These are phyloP conservation scores for Venustaconcha ellipsiformis DNA, from an alignment of 1,140 invertebrate genomes.

Conservation along the genomic window DNA sequence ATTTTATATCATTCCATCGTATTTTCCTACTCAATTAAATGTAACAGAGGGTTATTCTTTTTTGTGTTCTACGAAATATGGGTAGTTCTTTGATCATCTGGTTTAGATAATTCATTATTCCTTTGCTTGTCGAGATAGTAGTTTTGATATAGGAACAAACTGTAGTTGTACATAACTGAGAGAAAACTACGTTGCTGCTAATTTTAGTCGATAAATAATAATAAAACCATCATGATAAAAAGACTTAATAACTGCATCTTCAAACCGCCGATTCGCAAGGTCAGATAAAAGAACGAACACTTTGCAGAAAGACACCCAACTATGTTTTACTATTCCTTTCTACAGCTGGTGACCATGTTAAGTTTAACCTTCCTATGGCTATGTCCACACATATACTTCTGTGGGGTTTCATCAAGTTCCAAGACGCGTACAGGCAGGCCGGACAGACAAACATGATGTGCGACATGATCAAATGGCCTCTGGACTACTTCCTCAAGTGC, in stretches of 20 bases:
- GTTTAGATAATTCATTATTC: too few relatives aligned
- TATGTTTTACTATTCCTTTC: not conserved
- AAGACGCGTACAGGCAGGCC: constrained; percentile 70
- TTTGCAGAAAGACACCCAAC: too few relatives aligned
- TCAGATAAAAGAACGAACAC: too few relatives aligned
- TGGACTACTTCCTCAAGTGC: constrained; percentile 76
- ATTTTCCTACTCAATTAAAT: too few relatives aligned
- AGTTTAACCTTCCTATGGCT: constrained; percentile 78
- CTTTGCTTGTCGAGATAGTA: too few relatives aligned
- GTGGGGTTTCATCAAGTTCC: constrained; percentile 75
- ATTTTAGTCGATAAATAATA: constrained; percentile 69
- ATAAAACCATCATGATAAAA: not conserved
- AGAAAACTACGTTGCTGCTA: not conserved
- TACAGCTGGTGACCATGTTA: constrained; percentile 77
- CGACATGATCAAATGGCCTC: constrained; percentile 71
- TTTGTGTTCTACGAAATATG: too few relatives aligned
- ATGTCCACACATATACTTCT: constrained; percentile 73
- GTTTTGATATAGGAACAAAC: too few relatives aligned
- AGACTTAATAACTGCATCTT: not conserved
- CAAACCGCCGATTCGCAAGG: too few relatives aligned
- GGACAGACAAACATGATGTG: constrained; percentile 69
- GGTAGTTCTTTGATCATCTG: too few relatives aligned
- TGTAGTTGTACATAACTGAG: too few relatives aligned
- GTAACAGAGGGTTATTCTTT: too few relatives aligned
- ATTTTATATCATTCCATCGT: too few relatives aligned